Evolutionary conservation across 2,113 vertebrate genomes (phyloP).

Genomic region (Mobula birostris): DNA sequence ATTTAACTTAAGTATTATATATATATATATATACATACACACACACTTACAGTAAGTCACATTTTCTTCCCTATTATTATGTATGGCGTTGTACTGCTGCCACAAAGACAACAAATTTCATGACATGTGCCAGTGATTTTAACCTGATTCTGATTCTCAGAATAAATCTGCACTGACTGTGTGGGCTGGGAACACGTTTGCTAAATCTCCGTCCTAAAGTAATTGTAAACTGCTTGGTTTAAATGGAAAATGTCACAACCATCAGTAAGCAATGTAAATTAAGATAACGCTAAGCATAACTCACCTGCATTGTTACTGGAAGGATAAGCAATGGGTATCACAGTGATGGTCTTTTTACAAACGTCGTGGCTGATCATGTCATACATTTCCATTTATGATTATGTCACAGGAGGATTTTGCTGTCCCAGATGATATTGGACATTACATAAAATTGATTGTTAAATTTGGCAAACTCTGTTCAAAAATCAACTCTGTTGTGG

Average conservation of each 20-base stretch:
- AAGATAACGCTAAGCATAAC: background rate
- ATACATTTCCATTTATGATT: background rate
- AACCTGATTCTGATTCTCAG: too few species aligned
- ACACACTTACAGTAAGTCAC: too few species aligned
- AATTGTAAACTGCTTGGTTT: slow-evolving; percentile 3
- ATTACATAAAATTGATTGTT: background rate
- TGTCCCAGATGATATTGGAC: background rate
- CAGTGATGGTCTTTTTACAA: background rate
- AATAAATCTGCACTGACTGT: background rate
- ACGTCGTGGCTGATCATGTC: too few species aligned
- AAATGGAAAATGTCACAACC: slow-evolving; percentile 25
- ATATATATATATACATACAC: too few species aligned
- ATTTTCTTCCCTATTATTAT: too few species aligned
- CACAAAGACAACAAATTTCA: too few species aligned
- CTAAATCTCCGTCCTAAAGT: background rate
- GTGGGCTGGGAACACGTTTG: background rate
- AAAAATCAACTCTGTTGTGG: background rate
- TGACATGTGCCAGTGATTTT: too few species aligned
- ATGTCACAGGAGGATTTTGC: background rate
- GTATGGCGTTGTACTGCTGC: too few species aligned
- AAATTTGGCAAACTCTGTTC: slow-evolving; percentile 1
- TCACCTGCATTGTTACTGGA: background rate
- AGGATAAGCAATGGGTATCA: background rate
- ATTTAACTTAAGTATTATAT: too few species aligned
- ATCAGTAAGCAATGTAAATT: slow-evolving; percentile 5